Evolutionary conservation across 2,113 vertebrate species (phyloP).

Genomic region (Anser cygnoides): DNA sequence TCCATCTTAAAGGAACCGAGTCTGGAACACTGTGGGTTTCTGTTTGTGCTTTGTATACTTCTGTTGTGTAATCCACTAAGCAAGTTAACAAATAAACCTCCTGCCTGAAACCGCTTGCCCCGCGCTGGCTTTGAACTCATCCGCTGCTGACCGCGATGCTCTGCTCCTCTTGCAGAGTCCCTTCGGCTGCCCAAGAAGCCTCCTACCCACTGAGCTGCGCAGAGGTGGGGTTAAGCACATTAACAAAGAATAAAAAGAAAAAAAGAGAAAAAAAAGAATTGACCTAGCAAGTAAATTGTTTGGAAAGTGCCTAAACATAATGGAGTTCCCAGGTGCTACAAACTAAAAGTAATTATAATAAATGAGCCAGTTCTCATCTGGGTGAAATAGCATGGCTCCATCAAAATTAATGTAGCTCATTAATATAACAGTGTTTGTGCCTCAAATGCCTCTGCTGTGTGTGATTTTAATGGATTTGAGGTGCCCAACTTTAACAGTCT

Average conservation of each 20-base stretch:
- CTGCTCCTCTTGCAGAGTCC: background rate
- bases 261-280: background rate
- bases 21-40: rapidly evolving
- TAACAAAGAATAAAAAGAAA: background rate
- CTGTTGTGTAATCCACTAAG: background rate
- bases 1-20: background rate
- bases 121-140: rapidly evolving
- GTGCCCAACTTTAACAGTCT: background rate
- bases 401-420: slow-evolving; percentile 13
- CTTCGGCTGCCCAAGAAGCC: background rate
- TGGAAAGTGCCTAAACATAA: background rate
- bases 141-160: rapidly evolving
- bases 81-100: background rate
- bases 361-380: background rate
- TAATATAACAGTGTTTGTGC: background rate
- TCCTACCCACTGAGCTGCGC: background rate
- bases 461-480: background rate
- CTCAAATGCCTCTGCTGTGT: background rate
- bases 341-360: background rate
- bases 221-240: background rate
- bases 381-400: background rate
- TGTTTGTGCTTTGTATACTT: background rate
- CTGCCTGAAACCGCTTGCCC: background rate
- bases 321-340: background rate
- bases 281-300: background rate